Evolutionary conservation across 1,140 invertebrate genomes (phyloP), one percentile per base, ranked within the genome.

Genomic region (Musca vetustissima): DNA sequence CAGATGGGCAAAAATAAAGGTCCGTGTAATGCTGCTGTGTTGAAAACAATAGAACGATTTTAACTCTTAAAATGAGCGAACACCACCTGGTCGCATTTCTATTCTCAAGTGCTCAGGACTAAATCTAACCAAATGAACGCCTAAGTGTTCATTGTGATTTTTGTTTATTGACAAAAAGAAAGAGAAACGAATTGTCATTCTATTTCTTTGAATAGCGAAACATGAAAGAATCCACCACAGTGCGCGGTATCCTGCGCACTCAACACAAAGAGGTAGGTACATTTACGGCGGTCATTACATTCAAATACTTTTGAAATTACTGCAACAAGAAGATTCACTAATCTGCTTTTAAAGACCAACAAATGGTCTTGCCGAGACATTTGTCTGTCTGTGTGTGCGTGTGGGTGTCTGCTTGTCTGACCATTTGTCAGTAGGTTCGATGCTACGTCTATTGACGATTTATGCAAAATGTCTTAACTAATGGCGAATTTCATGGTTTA

Each of bases 401-500:
- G 6, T 43, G 36, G 6, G 6, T 43, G 36, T 13, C n/a, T n/a
- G n/a, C n/a, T n/a, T n/a, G n/a, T n/a, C n/a, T n/a, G n/a, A n/a
- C n/a, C n/a, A n/a, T n/a, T n/a, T n/a, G n/a, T n/a, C n/a, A n/a
- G n/a, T n/a, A n/a, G n/a, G n/a, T n/a, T n/a, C n/a, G n/a, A n/a
- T n/a, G n/a, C n/a, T n/a, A n/a, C n/a, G n/a, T n/a, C n/a, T n/a
- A n/a, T 28, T 28, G 3, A 8, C 28, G 8, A 55, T 61, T 43
- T 61, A 61, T 61, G 57, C 57, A 61, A 61, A 61, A n/a, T 61
- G 28, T 36, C 36, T 43, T 43, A 43, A 43, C 36, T 61, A 61
- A 61, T 61, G 32, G 9, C 8, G 28, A 36, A 43, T 61, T 61
- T 36, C 36, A 61, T 61, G 57, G 8, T 17, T 36, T 28, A 24